Base-by-base conservation (phyloP, 35 echinoderm and acorn worm species). In the Ophioderma brevispina region DNA sequence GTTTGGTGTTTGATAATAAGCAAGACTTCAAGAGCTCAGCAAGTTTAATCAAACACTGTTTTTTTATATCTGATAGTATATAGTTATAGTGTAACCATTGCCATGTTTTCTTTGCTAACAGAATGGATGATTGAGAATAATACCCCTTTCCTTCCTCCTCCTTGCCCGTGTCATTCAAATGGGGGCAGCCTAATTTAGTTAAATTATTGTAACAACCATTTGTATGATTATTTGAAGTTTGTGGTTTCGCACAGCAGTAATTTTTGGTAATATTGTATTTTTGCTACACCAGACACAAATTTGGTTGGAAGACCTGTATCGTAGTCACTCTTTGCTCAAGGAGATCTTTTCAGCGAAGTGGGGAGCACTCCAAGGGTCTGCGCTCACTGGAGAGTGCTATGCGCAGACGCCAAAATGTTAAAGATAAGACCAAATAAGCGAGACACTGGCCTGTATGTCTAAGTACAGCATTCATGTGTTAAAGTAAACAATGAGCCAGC, bases 31-130 rank as follows among this genome's bases (percentile, higher is more conserved):
- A 85, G 36, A 95, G 86, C 50, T 89, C 90, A 40, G 93, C 88
- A 6, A 95, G 95, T 40, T 98, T 98, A 50, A 98, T 98, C 49
- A 87, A 98, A 40, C 94, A 98, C 49, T 90, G 93, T 33, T 52
- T 95, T 14, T 92, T 92, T 78, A 98, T 98, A 40, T 81, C 96
- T 49, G 86, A 98, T 93, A 94, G 84, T 94, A 92, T 40, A 32
- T 39, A 98, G n/a, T n/a, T n/a, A n/a, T n/a, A n/a, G n/a, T n/a
- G n/a, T n/a, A n/a, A n/a, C n/a, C n/a, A n/a, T n/a, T n/a, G n/a
- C n/a, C n/a, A n/a, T n/a, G n/a, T n/a, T n/a, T n/a, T n/a, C n/a
- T n/a, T n/a, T n/a, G n/a, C n/a, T n/a, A n/a, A n/a, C n/a, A n/a
- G n/a, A n/a, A n/a, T n/a, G n/a, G n/a, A n/a, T n/a, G n/a, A n/a